Evolutionary conservation across 2,113 vertebrate genomes (phyloP).

Genomic region (Mustela nigripes): DNA sequence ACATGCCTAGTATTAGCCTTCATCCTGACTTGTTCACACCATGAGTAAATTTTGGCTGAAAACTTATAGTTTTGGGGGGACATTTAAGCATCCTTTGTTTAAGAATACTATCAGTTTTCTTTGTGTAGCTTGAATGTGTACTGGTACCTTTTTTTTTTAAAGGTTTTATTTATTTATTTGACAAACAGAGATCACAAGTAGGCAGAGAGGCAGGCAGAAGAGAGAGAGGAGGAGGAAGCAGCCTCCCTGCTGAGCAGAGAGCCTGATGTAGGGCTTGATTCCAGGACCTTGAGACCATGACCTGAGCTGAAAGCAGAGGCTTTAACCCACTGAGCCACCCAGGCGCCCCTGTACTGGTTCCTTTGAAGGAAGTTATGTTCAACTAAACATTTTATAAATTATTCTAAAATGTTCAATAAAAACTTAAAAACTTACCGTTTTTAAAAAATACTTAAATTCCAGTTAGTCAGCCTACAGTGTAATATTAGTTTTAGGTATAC

Average conservation of each 20-base stretch:
- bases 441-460: neutral
- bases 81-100: constrained; percentile 12
- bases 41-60: constrained; percentile 26
- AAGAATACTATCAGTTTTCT: constrained; percentile 38
- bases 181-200: too few species aligned
- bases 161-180: too few species aligned
- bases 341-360: neutral
- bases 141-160: neutral
- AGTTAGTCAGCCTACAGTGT: neutral
- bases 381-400: constrained; percentile 22
- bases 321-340: too few species aligned
- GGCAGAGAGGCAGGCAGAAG: too few species aligned
- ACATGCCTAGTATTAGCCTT: neutral
- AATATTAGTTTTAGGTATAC: neutral
- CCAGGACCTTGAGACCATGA: too few species aligned
- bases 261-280: too few species aligned
- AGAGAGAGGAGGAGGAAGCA: too few species aligned
- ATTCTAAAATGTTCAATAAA: constrained; percentile 20
- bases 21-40: neutral
- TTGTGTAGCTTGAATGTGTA: constrained; percentile 14
- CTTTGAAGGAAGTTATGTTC: constrained; percentile 9
- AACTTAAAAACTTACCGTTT: neutral
- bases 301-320: too few species aligned
- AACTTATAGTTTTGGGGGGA: neutral
- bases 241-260: too few species aligned